A percentile compares a stretch with the other conserved stretches of the same genome.
Evolutionary conservation across 1,140 invertebrate species (phyloP).

Genomic region (Gryllus bimaculatus): DNA sequence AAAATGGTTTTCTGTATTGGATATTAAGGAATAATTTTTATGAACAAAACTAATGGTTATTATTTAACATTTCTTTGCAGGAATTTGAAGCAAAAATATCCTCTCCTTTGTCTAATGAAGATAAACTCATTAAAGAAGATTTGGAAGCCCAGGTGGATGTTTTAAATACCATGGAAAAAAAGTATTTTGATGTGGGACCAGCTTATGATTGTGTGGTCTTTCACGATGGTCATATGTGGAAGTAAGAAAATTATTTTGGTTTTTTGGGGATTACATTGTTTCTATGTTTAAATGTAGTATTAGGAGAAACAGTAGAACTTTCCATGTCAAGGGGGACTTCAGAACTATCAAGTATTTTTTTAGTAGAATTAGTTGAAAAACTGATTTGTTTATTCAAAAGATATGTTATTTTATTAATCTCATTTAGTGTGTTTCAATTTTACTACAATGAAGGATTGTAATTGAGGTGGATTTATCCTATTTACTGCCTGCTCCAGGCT

Average conservation of each 20-base stretch:
- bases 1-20: not conserved
- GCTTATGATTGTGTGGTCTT: conserved; percentile 91
- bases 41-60: conserved; percentile 3
- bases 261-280: too few species aligned
- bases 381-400: too few species aligned
- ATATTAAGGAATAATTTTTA: conserved; percentile 20
- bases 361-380: too few species aligned
- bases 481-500: too few species aligned
- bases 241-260: conserved; percentile 38
- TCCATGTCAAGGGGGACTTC: too few species aligned
- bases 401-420: too few species aligned
- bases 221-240: conserved; percentile 71
- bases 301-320: too few species aligned
- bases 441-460: too few species aligned
- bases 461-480: too few species aligned
- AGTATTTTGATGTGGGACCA: conserved; percentile 76
- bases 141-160: conserved; percentile 77
- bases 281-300: too few species aligned
- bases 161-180: conserved; percentile 76
- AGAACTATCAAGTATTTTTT: too few species aligned
- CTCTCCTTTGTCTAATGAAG: conserved; percentile 46
- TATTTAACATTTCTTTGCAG: conserved; percentile 24
- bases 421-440: too few species aligned
- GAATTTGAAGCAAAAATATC: conserved; percentile 37
- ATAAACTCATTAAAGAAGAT: conserved; percentile 85